Conservation (phyloP, 2,113 vertebrate species). For the mouse (Mus musculus) region DNA sequence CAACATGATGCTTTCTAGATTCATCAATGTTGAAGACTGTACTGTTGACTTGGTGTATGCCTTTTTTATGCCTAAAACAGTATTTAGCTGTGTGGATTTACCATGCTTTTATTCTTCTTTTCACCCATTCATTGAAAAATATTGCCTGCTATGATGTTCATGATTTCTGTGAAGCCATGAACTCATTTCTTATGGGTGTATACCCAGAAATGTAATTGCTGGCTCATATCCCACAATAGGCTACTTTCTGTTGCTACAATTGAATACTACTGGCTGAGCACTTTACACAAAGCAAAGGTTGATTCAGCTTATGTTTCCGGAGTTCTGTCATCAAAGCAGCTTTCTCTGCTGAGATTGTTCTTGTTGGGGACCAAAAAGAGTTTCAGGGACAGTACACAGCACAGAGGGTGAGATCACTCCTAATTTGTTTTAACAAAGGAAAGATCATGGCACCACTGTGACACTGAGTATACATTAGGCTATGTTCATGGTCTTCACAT, state of each 20-base stretch:
- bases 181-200: not conserved
- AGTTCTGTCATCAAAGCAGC: not conserved
- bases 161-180: not conserved
- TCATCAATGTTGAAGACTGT: not conserved
- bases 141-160: not conserved
- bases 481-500: not conserved
- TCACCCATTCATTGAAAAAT: not conserved
- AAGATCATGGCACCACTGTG: no score
- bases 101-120: not conserved
- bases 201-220: not conserved
- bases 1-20: not conserved
- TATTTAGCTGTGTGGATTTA: not conserved
- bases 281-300: not conserved
- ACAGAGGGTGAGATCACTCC: not conserved
- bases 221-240: not conserved
- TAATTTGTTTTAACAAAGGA: not conserved
- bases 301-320: not conserved
- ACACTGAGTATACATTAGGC: not conserved
- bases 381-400: not conserved
- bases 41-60: not conserved
- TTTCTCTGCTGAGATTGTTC: not conserved
- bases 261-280: not conserved
- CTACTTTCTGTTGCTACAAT: not conserved
- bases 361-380: not conserved
- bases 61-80: not conserved